Conservation (phyloP, 1,140 invertebrate genomes). For the Aphidius ervi region DNA sequence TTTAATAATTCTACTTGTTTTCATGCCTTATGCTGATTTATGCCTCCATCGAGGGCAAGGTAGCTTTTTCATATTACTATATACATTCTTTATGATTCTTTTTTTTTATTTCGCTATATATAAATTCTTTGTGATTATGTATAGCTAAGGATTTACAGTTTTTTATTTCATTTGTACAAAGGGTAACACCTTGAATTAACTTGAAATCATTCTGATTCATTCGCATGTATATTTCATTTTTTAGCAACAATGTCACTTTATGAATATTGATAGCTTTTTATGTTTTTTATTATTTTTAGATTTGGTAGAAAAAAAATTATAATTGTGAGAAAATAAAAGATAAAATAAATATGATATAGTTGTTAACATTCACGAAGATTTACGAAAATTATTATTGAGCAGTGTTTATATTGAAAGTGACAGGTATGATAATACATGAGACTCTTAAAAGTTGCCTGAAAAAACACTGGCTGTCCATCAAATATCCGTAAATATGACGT, state of each 20-base stretch:
- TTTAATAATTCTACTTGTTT: constrained; percentile 27
- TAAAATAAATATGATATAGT: too few relatives aligned
- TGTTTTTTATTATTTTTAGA: too few relatives aligned
- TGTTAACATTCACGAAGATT: neutral
- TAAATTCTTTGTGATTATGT: neutral
- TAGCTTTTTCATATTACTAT: neutral
- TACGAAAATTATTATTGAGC: constrained; percentile 21
- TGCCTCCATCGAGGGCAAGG: constrained; percentile 6
- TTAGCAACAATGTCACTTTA: too few relatives aligned
- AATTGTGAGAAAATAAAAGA: neutral
- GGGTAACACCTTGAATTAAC: too few relatives aligned
- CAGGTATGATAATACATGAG: constrained; percentile 25
- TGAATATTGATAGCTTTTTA: too few relatives aligned
- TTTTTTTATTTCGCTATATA: neutral
- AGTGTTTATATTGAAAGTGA: constrained; percentile 23
- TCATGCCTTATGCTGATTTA: constrained; percentile 19
- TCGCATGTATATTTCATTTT: too few relatives aligned
- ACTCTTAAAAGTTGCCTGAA: constrained; percentile 17
- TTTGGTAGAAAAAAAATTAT: too few relatives aligned
- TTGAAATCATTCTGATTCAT: too few relatives aligned
- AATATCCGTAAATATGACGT: constrained; percentile 2
- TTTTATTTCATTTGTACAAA: too few relatives aligned
- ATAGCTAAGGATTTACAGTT: too few relatives aligned
- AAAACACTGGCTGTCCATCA: constrained; percentile 20
- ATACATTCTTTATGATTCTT: neutral